These are phyloP conservation scores for Drosophila azteca DNA, from an alignment of 1,140 invertebrate genomes.

Conservation along the genomic window DNA sequence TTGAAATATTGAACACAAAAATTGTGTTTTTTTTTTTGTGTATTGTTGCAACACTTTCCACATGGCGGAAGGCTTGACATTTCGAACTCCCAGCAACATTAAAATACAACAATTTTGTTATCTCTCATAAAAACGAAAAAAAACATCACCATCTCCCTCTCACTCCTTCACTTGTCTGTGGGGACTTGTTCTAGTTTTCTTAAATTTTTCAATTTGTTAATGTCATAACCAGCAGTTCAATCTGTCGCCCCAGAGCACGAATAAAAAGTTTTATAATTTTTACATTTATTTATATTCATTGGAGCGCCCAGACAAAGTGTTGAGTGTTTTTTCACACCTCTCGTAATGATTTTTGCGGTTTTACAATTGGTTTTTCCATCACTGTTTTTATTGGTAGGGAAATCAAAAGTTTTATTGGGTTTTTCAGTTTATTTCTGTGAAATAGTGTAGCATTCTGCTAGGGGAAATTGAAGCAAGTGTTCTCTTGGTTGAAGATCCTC, in stretches of 20 bases:
- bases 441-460: background rate
- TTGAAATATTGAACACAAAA: constrained; percentile 39
- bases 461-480: too few relatives aligned
- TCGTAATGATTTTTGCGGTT: constrained; percentile 51
- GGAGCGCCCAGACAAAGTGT: constrained; percentile 43
- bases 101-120: constrained; percentile 69
- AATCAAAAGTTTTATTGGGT: constrained; percentile 16
- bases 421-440: constrained; percentile 17
- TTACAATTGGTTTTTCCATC: constrained; percentile 19
- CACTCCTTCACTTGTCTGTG: constrained; percentile 32
- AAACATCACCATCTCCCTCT: constrained; percentile 35
- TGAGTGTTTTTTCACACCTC: constrained; percentile 57
- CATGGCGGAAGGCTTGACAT: constrained; percentile 56
- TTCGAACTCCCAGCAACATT: constrained; percentile 62
- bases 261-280: constrained; percentile 42
- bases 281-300: constrained; percentile 59
- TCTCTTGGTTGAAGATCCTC: too few relatives aligned
- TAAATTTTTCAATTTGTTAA: constrained; percentile 63
- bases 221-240: constrained; percentile 55
- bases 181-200: constrained; percentile 60
- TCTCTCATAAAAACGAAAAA: constrained; percentile 68
- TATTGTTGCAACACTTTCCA: constrained; percentile 61
- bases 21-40: constrained; percentile 10
- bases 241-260: constrained; percentile 13
- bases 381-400: background rate